A percentile compares a stretch with the other conserved stretches of the same genome.
Evolutionary conservation across 2,797 vertebrate species (phyloP).

Genomic region (Anisognathus igniventris): DNA sequence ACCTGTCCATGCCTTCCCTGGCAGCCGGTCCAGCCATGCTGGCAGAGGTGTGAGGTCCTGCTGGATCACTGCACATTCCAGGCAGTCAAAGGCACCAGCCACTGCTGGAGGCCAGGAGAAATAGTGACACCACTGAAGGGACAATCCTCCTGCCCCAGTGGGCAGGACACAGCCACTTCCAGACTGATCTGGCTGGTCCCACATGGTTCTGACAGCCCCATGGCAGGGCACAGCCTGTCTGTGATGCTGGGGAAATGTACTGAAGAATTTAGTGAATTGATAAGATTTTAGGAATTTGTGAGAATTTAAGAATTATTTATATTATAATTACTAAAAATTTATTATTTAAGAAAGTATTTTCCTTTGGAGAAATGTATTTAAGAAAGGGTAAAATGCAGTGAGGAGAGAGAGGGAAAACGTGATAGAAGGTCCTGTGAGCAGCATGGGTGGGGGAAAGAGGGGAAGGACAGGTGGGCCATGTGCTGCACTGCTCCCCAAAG

Average conservation of each 20-base stretch:
- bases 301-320: neutral
- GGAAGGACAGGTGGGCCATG: too few relatives aligned
- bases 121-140: neutral
- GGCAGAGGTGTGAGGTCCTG: neutral
- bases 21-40: neutral
- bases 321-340: neutral
- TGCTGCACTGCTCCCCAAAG: neutral
- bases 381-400: neutral
- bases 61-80: accelerated
- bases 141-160: neutral
- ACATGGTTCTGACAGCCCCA: neutral
- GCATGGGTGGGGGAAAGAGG: neutral
- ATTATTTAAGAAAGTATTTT: neutral
- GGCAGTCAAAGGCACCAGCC: neutral
- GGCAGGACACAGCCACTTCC: neutral
- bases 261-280: neutral
- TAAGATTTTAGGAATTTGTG: neutral
- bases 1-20: neutral
- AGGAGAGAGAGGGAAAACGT: accelerated
- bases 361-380: neutral
- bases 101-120: neutral
- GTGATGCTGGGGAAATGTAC: neutral
- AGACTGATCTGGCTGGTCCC: neutral
- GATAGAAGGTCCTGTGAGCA: neutral
- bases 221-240: accelerated